Evolutionary conservation across 2,113 vertebrate genomes (phyloP).

Genomic region (Brienomyrus longianalis): DNA sequence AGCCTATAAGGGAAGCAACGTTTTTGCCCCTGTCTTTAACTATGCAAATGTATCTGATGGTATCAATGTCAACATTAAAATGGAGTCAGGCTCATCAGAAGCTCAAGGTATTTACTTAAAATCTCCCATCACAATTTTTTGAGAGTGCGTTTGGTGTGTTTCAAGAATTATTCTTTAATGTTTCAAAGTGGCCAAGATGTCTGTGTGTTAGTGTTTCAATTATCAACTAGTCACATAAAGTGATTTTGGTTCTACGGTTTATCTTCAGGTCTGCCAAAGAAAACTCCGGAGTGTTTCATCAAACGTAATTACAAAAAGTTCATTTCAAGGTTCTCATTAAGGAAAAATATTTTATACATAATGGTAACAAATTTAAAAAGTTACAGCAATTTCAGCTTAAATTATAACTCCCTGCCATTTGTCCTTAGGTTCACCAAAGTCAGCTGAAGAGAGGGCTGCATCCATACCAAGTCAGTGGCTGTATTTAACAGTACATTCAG

Average conservation of each 20-base stretch:
- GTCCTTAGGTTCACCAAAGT: not conserved
- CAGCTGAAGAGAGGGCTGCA: not conserved
- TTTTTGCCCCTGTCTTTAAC: not conserved
- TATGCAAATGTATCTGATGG: not conserved
- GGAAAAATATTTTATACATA: not conserved
- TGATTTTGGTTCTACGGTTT: not conserved
- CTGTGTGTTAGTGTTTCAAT: not conserved
- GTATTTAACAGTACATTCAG: not conserved
- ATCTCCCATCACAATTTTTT: not conserved
- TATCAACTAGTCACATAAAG: not conserved
- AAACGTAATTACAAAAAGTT: not conserved
- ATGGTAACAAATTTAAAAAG: not conserved
- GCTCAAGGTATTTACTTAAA: not conserved
- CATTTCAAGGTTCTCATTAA: not conserved
- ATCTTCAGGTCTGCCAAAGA: not conserved
- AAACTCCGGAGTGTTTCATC: not conserved
- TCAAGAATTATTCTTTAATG: not conserved
- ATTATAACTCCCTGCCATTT: not conserved
- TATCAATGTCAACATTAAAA: not conserved
- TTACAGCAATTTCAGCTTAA: not conserved
- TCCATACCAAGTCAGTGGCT: not conserved
- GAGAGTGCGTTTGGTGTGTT: not conserved
- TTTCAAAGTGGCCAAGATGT: not conserved
- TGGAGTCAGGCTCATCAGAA: not conserved
- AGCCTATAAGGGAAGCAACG: not conserved